Evolutionary conservation across 2,113 vertebrate species (phyloP), one percentile per base, ranked within the genome.

Genomic region (Gnathonemus longibarbis): DNA sequence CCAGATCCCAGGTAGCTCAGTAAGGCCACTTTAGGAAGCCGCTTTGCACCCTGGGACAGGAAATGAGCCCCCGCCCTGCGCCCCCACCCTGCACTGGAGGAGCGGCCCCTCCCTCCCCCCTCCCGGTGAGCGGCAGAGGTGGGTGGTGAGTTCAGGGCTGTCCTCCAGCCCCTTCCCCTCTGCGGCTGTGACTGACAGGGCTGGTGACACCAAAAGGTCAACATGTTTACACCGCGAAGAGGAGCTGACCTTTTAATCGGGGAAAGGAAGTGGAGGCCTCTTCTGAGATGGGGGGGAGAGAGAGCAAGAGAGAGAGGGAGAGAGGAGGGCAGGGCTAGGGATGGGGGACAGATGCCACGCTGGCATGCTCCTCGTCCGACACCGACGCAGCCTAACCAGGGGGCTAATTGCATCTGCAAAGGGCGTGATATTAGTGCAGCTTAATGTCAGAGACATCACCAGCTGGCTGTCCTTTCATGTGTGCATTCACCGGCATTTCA

Each of bases 391-490:
- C 92, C 90, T 91, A 93, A 91, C 91, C 93, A 93, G 91, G 93
- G 92, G 92, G 93, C 92, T 94, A 95, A 96, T 96, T 96, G 93
- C 93, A 89, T 93, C 92, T 92, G 94, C 93, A 96, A 96, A 96
- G 95, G 96, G 94, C 95, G 96, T 90, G 93, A 93, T 94, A 96
- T 96, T 95, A 96, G 95, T 95, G 93, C 93, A 91, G 94, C 93
- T 95, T 95, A 95, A 96, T 96, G 95, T 95, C 95, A 93, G 87
- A 93, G 92, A 90, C 53, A 45, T 90, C 85, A 93, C 92, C 94
- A 94, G 95, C 93, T 94, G 94, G 93, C 92, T 91, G 93, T 88
- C 80, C 93, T 93, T 91, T 93, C 91, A 92, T 93, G 70, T 84
- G 48, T 3, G 45, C 50, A 9, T 84, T 88, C 39, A 42, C 17